Conservation (phyloP, 64 coral and sea anemone species). For the Hydrozoanthus tunicans region DNA sequence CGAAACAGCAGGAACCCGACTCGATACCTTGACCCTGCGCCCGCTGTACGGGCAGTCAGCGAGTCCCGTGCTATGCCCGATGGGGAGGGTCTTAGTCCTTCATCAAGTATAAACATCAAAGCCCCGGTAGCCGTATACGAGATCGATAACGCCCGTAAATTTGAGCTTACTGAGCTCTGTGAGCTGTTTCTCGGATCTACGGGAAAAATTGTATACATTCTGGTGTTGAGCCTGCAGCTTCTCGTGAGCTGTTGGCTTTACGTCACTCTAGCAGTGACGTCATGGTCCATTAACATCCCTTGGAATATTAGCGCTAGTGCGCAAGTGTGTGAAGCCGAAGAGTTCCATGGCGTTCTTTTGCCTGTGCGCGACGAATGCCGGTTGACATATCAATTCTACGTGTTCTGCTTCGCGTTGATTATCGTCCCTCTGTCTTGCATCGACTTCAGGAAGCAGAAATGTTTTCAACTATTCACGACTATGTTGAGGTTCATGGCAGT, state of each 20-base stretch:
- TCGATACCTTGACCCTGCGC: conserved; percentile 29
- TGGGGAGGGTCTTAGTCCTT: conserved; percentile 18
- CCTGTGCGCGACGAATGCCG: conserved; percentile 4
- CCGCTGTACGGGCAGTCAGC: conserved; percentile 5
- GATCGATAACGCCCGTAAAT: conserved; percentile 44
- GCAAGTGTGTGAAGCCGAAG: conserved; percentile 22
- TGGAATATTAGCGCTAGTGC: conserved; percentile 49
- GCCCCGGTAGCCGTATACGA: conserved; percentile 35
- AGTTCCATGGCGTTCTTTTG: conserved; percentile 34
- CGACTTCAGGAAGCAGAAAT: conserved; percentile 50
- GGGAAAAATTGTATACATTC: conserved; percentile 40
- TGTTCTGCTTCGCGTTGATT: conserved; percentile 29
- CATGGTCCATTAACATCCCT: conserved; percentile 47
- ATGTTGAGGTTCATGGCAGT: conserved; percentile 33
- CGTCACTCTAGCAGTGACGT: conserved; percentile 51
- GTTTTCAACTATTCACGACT: conserved; percentile 32
- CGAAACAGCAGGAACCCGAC: not conserved
- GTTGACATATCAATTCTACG: conserved; percentile 24
- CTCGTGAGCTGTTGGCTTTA: conserved; percentile 51
- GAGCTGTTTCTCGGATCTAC: conserved; percentile 33
- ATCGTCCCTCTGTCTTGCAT: conserved; percentile 44
- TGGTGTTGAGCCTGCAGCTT: conserved; percentile 31
- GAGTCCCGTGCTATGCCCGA: conserved; percentile 36
- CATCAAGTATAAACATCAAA: conserved; percentile 49
- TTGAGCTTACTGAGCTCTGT: conserved; percentile 43